Percentiles rank a stretch among this genome's conserved stretches.
Evolutionary conservation across 2,888 invertebrate species (phyloP).

Genomic region (Tipula unca): DNA sequence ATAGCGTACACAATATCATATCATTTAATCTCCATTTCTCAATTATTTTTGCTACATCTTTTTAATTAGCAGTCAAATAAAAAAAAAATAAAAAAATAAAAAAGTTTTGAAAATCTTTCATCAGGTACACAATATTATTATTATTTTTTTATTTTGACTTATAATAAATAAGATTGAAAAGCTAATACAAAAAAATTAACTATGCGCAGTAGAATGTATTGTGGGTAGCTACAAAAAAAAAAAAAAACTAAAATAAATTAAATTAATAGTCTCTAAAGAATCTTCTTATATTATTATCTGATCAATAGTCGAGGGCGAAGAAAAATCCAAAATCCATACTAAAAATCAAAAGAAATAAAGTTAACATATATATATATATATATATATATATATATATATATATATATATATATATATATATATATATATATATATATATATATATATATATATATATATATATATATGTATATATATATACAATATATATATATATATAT

Average conservation of each 20-base stretch:
- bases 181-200: slow-evolving; percentile 8
- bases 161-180: slow-evolving; percentile 14
- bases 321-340: slow-evolving; percentile 9
- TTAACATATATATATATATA: not conserved
- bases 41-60: slow-evolving; percentile 14
- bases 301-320: not conserved
- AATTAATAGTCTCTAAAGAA: slow-evolving; percentile 8
- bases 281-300: slow-evolving; percentile 14
- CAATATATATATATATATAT: no score
- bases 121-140: not conserved
- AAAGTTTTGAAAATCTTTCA: not conserved
- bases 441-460: not conserved
- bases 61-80: slow-evolving; percentile 8
- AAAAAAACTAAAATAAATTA: not conserved
- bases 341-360: not conserved
- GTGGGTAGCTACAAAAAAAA: not conserved
- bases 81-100: not conserved
- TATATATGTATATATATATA: no score
- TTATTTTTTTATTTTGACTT: slow-evolving; percentile 14
- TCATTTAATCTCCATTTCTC: slow-evolving; percentile 8
- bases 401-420: not conserved
- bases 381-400: not conserved
- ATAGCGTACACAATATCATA: not conserved
- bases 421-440: not conserved
- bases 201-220: not conserved